Conservation (phyloP, 2,797 vertebrate genomes). For the Lagodon rhomboides region DNA sequence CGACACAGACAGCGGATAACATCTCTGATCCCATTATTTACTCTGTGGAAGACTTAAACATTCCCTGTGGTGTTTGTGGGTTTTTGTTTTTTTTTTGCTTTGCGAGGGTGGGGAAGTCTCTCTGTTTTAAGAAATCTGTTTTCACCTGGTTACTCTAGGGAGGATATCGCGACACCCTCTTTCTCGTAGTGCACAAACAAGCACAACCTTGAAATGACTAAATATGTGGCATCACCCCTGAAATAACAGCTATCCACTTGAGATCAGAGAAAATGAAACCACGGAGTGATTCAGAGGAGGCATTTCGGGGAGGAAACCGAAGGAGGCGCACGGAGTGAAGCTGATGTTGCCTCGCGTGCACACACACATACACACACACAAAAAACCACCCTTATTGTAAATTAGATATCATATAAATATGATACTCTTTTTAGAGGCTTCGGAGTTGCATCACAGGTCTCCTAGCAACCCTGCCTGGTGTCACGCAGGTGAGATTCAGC, state of each 20-base stretch:
- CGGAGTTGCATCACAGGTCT: slow-evolving; percentile 46
- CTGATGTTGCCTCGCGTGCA: slow-evolving; percentile 19
- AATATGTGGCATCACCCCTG: slow-evolving; percentile 32
- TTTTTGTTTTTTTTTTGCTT: slow-evolving; percentile 14
- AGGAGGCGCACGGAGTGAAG: slow-evolving; percentile 8
- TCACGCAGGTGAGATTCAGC: slow-evolving; percentile 22
- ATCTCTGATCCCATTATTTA: slow-evolving; percentile 75
- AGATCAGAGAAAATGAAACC: slow-evolving; percentile 47
- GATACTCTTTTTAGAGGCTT: slow-evolving; percentile 15
- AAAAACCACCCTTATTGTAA: slow-evolving; percentile 1
- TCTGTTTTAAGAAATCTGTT: slow-evolving; percentile 21
- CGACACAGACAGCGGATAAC: slow-evolving; percentile 63
- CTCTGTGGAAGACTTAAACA: slow-evolving; percentile 52
- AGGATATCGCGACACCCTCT: slow-evolving; percentile 14
- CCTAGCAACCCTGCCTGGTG: slow-evolving; percentile 52
- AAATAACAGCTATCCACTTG: slow-evolving; percentile 45
- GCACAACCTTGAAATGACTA: slow-evolving; percentile 38
- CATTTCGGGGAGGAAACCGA: slow-evolving; percentile 27
- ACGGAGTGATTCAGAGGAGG: slow-evolving; percentile 40
- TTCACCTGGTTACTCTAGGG: slow-evolving; percentile 33
- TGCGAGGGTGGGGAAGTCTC: not conserved
- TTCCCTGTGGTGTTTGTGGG: slow-evolving; percentile 11
- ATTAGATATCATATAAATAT: slow-evolving; percentile 23
- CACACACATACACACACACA: slow-evolving; percentile 5
- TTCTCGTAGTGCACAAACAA: slow-evolving; percentile 33